phyloP scores from a whole-genome alignment of 2,797 vertebrate species.

The Melanotaenia trifasciata region DNA sequence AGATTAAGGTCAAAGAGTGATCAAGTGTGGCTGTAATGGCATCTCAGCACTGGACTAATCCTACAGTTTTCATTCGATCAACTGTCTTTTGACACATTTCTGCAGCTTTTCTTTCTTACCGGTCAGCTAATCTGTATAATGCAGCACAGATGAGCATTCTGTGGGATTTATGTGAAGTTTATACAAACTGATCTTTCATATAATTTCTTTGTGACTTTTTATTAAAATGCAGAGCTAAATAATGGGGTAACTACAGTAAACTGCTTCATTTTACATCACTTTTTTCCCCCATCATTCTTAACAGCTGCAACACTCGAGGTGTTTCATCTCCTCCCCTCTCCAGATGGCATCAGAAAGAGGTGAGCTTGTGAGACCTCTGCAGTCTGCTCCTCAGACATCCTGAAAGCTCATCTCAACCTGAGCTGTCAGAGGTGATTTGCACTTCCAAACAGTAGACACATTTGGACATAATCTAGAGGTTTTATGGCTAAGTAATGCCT shows the following conservation, averaged over 20 bases:
- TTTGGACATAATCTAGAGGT: not conserved
- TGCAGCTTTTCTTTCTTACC: not conserved
- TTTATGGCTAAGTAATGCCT: not conserved
- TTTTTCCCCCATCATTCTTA: slow-evolving; percentile 30
- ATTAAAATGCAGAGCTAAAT: no score
- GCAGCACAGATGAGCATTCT: no score
- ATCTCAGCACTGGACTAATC: not conserved
- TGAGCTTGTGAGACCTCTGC: not conserved
- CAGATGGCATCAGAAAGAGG: slow-evolving; percentile 66
- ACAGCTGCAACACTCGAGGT: slow-evolving; percentile 45
- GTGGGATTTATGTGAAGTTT: no score
- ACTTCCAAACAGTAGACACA: not conserved
- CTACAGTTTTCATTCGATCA: not conserved
- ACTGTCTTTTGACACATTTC: not conserved
- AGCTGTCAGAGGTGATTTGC: not conserved
- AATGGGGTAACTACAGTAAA: no score
- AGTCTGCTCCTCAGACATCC: slow-evolving; percentile 2
- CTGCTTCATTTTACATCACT: no score
- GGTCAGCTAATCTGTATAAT: not conserved
- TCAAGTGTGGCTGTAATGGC: not conserved
- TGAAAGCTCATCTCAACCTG: not conserved
- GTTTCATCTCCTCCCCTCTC: slow-evolving; percentile 55
- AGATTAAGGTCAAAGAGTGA: not conserved
- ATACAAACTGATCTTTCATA: no score
- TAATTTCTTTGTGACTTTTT: no score